These are phyloP conservation scores for Noctua comes DNA, from an alignment of 2,888 invertebrate species.

Conservation along the genomic window DNA sequence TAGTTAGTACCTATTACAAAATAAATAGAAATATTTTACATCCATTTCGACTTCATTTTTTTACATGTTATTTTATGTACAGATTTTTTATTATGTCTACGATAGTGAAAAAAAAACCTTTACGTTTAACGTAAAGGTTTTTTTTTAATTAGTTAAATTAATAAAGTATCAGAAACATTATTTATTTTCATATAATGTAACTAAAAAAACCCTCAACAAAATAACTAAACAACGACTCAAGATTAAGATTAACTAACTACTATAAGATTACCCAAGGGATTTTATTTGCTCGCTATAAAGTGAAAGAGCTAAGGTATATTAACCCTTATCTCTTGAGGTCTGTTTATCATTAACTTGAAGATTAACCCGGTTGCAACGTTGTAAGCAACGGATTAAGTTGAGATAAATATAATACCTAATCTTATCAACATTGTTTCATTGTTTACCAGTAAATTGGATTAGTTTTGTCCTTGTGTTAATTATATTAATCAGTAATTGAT, in stretches of 20 bases:
- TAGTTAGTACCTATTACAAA: no score
- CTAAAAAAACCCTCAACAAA: constrained; percentile 17
- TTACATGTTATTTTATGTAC: neutral
- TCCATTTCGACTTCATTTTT: neutral
- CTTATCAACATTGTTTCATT: constrained; percentile 6
- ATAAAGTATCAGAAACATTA: neutral
- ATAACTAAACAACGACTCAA: constrained; percentile 26
- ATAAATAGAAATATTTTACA: no score
- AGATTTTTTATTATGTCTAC: no score
- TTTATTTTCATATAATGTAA: neutral
- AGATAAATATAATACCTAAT: constrained; percentile 28
- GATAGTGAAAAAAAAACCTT: neutral
- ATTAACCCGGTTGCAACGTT: constrained; percentile 40
- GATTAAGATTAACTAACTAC: constrained; percentile 59
- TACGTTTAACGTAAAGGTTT: no score
- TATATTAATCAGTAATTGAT: neutral
- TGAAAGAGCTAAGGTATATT: constrained; percentile 53
- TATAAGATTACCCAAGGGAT: constrained; percentile 58
- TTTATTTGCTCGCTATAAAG: constrained; percentile 57
- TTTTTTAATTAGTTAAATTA: no score
- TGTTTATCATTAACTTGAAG: constrained; percentile 59
- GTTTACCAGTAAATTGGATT: constrained; percentile 5
- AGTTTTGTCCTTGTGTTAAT: neutral
- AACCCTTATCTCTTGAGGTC: constrained; percentile 60
- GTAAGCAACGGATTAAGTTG: constrained; percentile 45